Conservation (phyloP, 2,888 invertebrate species). For the Trissolcus brochymenae region DNA sequence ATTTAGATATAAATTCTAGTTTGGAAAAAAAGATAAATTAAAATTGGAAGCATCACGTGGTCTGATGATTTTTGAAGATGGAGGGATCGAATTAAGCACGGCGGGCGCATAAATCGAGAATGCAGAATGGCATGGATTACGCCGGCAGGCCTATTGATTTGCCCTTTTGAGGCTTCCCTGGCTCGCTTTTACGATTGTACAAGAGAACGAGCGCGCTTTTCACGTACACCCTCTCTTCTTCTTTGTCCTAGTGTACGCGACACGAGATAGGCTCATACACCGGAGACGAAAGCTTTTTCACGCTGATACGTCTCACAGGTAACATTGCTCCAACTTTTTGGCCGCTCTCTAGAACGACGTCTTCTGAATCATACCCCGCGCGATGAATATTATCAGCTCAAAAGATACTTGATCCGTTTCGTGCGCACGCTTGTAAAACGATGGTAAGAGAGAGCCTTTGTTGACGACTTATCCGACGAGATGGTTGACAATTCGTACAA, state of each 20-base stretch:
- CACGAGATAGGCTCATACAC: slow-evolving; percentile 44
- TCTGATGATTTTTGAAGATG: slow-evolving; percentile 34
- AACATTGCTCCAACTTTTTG: slow-evolving; percentile 33
- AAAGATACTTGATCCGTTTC: too few species aligned
- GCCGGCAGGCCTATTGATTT: slow-evolving; percentile 57
- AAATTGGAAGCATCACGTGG: too few species aligned
- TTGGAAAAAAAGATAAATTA: too few species aligned
- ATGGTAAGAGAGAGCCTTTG: too few species aligned
- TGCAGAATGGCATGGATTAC: slow-evolving; percentile 54
- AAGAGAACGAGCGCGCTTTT: slow-evolving; percentile 56
- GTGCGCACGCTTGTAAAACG: too few species aligned
- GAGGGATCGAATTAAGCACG: slow-evolving; percentile 46
- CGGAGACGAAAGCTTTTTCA: slow-evolving; percentile 55
- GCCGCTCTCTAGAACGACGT: too few species aligned
- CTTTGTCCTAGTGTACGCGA: slow-evolving; percentile 39
- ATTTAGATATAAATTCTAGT: too few species aligned
- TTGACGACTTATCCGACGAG: too few species aligned
- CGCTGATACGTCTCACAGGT: slow-evolving; percentile 52
- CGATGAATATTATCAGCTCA: too few species aligned
- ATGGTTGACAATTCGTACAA: too few species aligned
- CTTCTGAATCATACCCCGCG: too few species aligned
- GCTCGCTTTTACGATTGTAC: slow-evolving; percentile 57
- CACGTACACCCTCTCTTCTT: slow-evolving; percentile 35
- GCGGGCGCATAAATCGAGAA: slow-evolving; percentile 50
- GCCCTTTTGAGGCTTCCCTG: slow-evolving; percentile 56